phyloP scores from a whole-genome alignment of 1,140 invertebrate genomes.

The Liolophura sinensis region DNA sequence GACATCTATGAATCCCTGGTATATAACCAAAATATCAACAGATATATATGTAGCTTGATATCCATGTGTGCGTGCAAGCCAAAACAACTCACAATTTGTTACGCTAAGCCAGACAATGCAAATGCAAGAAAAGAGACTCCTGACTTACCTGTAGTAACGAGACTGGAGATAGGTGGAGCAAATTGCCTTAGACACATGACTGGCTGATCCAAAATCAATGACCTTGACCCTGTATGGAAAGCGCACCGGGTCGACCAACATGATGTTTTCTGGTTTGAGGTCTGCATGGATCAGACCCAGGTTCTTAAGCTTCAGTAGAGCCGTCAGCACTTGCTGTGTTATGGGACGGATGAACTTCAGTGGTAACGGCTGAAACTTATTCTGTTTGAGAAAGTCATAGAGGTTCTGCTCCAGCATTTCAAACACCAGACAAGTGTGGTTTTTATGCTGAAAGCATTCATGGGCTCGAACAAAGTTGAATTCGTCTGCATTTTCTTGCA shows the following conservation, averaged over 20 bases:
- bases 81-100: no score
- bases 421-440: slow-evolving; percentile 99
- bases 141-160: slow-evolving; percentile 83
- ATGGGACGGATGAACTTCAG: slow-evolving; percentile 98
- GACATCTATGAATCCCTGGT: neutral
- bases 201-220: slow-evolving; percentile 99
- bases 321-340: slow-evolving; percentile 97
- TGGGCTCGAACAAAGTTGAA: slow-evolving; percentile 98
- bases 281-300: slow-evolving; percentile 99
- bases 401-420: slow-evolving; percentile 99
- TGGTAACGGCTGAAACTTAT: slow-evolving; percentile 97
- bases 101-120: neutral
- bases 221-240: slow-evolving; percentile 96
- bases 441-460: slow-evolving; percentile 99
- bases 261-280: slow-evolving; percentile 99
- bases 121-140: neutral
- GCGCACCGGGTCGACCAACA: slow-evolving; percentile 96
- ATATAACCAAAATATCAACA: neutral
- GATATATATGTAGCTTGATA: neutral
- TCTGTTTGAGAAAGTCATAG: slow-evolving; percentile 99
- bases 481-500: slow-evolving; percentile 99
- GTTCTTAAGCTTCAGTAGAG: slow-evolving; percentile 97
- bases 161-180: slow-evolving; percentile 99
- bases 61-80: neutral
- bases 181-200: slow-evolving; percentile 98